Evolutionary conservation across 2,888 invertebrate genomes (phyloP).

Genomic region (Aspidapion aeneum): DNA sequence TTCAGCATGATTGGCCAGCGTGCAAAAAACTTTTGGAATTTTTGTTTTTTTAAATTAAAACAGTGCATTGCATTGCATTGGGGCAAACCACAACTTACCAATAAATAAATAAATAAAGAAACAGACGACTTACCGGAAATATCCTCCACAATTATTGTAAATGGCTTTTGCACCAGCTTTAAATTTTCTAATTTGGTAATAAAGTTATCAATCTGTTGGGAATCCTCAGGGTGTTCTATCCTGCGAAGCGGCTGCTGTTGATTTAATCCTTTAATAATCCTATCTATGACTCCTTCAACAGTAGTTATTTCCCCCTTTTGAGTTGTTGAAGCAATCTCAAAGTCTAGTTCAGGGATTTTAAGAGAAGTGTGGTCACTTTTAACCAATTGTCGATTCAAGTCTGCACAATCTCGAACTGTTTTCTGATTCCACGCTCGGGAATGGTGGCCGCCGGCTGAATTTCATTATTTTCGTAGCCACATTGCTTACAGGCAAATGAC

Average conservation of each 20-base stretch:
- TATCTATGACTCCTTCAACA: slow-evolving; percentile 84
- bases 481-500: slow-evolving; percentile 90
- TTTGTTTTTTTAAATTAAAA: too few species aligned
- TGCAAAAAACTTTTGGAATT: too few species aligned
- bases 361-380: slow-evolving; percentile 77
- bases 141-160: slow-evolving; percentile 59
- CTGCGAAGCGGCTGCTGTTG: slow-evolving; percentile 75
- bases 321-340: slow-evolving; percentile 84
- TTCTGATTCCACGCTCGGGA: slow-evolving; percentile 73
- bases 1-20: too few species aligned
- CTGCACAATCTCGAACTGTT: slow-evolving; percentile 54
- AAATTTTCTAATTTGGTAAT: slow-evolving; percentile 61
- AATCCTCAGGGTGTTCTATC: slow-evolving; percentile 68
- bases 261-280: slow-evolving; percentile 69
- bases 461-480: slow-evolving; percentile 87
- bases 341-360: slow-evolving; percentile 80
- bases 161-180: slow-evolving; percentile 57
- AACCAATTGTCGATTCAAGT: slow-evolving; percentile 81
- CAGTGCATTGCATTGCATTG: too few species aligned
- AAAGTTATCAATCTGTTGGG: slow-evolving; percentile 74
- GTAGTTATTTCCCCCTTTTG: slow-evolving; percentile 96
- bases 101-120: too few species aligned
- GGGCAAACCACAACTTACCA: too few species aligned
- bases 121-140: neutral
- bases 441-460: slow-evolving; percentile 84